Evolutionary conservation across 2,113 vertebrate species (phyloP).

Genomic region (Brachionichthys hirsutus): DNA sequence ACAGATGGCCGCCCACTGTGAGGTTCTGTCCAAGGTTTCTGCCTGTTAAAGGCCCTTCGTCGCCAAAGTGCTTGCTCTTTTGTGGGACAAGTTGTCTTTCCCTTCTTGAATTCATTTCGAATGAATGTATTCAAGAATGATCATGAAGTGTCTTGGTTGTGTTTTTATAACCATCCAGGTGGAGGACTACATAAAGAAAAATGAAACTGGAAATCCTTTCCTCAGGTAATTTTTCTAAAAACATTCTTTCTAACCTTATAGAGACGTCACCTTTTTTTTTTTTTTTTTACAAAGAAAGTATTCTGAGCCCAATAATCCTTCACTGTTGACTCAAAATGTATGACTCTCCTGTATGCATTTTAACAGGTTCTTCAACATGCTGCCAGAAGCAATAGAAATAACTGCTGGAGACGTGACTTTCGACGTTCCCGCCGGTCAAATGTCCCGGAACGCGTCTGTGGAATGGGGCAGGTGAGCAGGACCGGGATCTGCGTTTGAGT

Average conservation of each 20-base stretch:
- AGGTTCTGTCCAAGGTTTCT: too few relatives aligned
- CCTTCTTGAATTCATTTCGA: too few relatives aligned
- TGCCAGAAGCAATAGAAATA: conserved; percentile 73
- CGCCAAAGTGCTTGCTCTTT: too few relatives aligned
- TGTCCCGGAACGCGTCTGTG: conserved; percentile 75
- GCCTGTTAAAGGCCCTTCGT: too few relatives aligned
- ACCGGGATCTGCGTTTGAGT: neutral
- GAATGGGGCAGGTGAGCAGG: conserved; percentile 82
- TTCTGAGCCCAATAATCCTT: neutral
- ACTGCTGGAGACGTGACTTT: conserved; percentile 64
- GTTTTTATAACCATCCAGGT: conserved; percentile 68
- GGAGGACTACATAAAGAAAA: conserved; percentile 79
- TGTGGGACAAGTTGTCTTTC: too few relatives aligned
- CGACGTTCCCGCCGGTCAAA: conserved; percentile 46
- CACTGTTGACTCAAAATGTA: neutral
- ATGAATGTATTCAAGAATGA: neutral
- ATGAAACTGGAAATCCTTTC: conserved; percentile 77
- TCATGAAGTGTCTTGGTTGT: neutral
- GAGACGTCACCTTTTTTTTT: too few relatives aligned
- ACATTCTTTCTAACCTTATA: too few relatives aligned
- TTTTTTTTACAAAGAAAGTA: too few relatives aligned
- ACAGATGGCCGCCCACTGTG: too few relatives aligned
- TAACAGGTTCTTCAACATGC: conserved; percentile 87
- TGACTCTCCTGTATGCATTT: neutral
- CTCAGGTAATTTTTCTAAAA: conserved; percentile 76